These are phyloP conservation scores for Palloptera scutellata DNA, from an alignment of 2,888 invertebrate genomes.

Conservation along the genomic window DNA sequence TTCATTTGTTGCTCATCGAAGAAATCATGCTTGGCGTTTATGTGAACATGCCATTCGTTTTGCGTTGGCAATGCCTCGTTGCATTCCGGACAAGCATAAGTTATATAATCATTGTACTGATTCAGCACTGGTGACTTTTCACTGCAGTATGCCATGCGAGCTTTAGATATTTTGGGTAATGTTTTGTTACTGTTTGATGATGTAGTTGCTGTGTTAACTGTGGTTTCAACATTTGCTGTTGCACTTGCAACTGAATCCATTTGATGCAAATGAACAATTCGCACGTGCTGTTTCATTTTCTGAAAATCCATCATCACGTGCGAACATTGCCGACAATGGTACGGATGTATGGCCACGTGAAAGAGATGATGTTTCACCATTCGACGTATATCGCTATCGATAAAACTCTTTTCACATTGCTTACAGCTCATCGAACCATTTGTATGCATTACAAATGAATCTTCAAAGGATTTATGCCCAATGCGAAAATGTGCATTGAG, in stretches of 20 bases:
- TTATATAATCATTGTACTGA: conserved; percentile 34
- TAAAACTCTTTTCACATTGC: conserved; percentile 17
- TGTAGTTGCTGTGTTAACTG: neutral
- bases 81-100: conserved; percentile 39
- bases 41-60: conserved; percentile 33
- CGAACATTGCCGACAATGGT: conserved; percentile 17
- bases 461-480: conserved; percentile 12
- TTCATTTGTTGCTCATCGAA: conserved; percentile 28
- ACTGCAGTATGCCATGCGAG: conserved; percentile 21
- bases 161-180: conserved; percentile 1
- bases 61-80: conserved; percentile 31
- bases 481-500: conserved; percentile 12
- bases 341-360: conserved; percentile 8
- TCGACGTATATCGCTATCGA: conserved; percentile 4
- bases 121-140: conserved; percentile 27
- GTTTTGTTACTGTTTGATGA: neutral
- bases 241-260: conserved; percentile 13
- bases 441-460: conserved; percentile 14
- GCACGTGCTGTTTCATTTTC: conserved; percentile 16
- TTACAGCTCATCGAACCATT: conserved; percentile 23
- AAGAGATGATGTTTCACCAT: conserved; percentile 16
- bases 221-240: neutral
- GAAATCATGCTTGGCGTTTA: conserved; percentile 33
- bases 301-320: conserved; percentile 8
- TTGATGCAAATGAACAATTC: conserved; percentile 7